phyloP scores from a whole-genome alignment of 2,888 invertebrate genomes.

The Leptinotarsa haldemani region DNA sequence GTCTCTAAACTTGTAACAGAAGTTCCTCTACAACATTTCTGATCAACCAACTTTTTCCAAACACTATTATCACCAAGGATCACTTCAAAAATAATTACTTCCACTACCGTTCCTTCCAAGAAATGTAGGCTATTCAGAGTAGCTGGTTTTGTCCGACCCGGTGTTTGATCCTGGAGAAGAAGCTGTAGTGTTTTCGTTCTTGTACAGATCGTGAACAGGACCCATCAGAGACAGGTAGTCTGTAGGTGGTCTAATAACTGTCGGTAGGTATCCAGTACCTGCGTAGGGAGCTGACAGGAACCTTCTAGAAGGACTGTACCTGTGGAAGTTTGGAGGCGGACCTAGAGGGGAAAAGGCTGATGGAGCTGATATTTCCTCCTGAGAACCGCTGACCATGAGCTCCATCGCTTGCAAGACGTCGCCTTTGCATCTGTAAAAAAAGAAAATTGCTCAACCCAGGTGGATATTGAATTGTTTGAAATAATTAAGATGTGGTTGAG shows the following conservation, averaged over 20 bases:
- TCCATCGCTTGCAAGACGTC: conserved; percentile 95
- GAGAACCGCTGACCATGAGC: conserved; percentile 76
- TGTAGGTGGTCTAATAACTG: conserved; percentile 73
- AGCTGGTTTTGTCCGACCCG: conserved; percentile 70
- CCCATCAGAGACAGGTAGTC: conserved; percentile 63
- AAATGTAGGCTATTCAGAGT: conserved; percentile 66
- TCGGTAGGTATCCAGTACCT: conserved; percentile 85
- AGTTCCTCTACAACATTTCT: not conserved
- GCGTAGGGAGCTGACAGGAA: conserved; percentile 86
- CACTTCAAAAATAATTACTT: conserved; percentile 17
- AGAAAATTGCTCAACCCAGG: not conserved
- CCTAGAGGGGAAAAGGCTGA: conserved; percentile 85
- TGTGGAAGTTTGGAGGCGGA: conserved; percentile 72
- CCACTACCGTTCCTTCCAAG: conserved; percentile 12
- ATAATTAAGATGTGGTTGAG: too few species aligned
- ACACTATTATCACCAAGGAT: not conserved
- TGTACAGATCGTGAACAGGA: conserved; percentile 64
- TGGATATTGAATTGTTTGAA: too few species aligned
- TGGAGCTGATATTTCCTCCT: conserved; percentile 58
- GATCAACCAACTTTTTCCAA: not conserved
- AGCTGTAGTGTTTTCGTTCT: conserved; percentile 63
- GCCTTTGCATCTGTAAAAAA: conserved; percentile 69
- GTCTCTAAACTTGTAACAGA: too few species aligned
- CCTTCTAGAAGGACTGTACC: conserved; percentile 74
- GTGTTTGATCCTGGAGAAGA: conserved; percentile 69